Conservation (phyloP, 2,113 vertebrate genomes). For the Peucedramus taeniatus region DNA sequence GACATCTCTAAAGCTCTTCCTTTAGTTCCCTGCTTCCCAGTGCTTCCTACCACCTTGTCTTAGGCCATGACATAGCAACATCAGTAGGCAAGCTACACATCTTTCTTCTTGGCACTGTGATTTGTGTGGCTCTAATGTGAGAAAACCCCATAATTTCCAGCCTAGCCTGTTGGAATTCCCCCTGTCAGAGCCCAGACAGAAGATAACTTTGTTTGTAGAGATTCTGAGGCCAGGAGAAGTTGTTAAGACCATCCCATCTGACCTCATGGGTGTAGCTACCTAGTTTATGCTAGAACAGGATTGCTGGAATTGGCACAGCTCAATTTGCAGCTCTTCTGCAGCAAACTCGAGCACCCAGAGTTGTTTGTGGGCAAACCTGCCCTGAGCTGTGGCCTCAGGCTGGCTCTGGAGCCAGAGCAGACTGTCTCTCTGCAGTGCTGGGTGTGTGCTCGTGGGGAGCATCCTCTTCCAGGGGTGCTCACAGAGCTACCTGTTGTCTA, state of each 20-base stretch:
- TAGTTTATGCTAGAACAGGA: not conserved
- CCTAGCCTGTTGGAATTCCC: not conserved
- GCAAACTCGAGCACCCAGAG: not conserved
- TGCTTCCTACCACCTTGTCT: not conserved
- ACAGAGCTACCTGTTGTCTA: rapidly evolving
- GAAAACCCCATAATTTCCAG: not conserved
- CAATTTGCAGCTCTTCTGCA: not conserved
- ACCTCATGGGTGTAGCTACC: not conserved
- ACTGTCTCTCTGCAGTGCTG: rapidly evolving
- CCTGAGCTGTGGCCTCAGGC: not conserved
- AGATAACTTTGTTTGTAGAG: not conserved
- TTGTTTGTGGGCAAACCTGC: not conserved
- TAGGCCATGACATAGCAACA: not conserved
- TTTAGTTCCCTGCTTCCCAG: not conserved
- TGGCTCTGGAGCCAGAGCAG: not conserved
- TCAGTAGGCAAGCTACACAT: not conserved
- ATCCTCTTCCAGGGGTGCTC: not conserved
- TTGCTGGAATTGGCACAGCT: not conserved
- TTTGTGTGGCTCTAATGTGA: not conserved
- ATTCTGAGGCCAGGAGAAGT: not conserved
- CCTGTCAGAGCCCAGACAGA: not conserved
- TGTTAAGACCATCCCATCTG: not conserved
- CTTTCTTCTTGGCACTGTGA: not conserved
- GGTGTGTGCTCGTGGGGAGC: rapidly evolving
- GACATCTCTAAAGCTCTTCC: not conserved